Base-by-base conservation (phyloP, 1,140 invertebrate genomes). In the Bombyx mandarina region DNA sequence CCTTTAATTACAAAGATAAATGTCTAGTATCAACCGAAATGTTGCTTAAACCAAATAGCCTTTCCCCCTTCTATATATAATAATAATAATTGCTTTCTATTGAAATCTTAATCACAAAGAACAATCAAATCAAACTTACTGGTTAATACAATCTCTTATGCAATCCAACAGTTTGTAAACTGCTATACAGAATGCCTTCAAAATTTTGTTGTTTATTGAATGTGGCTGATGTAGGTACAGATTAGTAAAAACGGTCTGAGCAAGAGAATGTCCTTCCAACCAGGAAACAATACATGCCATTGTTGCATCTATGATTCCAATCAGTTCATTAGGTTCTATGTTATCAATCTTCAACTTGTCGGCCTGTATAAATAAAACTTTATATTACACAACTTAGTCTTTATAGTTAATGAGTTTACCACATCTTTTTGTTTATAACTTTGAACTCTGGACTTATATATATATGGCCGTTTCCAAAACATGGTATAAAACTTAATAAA, bases 241-340 rank as follows among this genome's bases (percentile, higher is more conserved):
- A 87, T 99, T 99, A 8, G 97, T 99, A 75, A 99, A 99, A 8
- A 99, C 94, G 18, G 98, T 99, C 89, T 99, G 97, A 43, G 97
- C 97, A 63, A 99, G 90, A 9, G 97, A 99, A 79, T 98, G 96
- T 0, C 97, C 97, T 86, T 98, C 96, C 10, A 98, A 82, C 96
- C 97, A 98, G 0, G 96, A 97, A 1, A 98, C 96, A 67, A 99
- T 90, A 80, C 97, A 97, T 8, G 96, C 92, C 67, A 97, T 92
- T 22, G 97, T 96, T 7, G 94, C 94, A 90, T 99, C 98, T 71
- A 98, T 97, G 52, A 99, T 95, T 46, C 95, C 96, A 61, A 95
- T 94, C 43, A 95, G 84, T 84, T 96, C 94, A 51, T 89, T 77
- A 10, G 91, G 87, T 49, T 91, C 90, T 52, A 96, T 85, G 66